Conservation (phyloP, 1,140 invertebrate species). For the Leptinotarsa defecta region DNA sequence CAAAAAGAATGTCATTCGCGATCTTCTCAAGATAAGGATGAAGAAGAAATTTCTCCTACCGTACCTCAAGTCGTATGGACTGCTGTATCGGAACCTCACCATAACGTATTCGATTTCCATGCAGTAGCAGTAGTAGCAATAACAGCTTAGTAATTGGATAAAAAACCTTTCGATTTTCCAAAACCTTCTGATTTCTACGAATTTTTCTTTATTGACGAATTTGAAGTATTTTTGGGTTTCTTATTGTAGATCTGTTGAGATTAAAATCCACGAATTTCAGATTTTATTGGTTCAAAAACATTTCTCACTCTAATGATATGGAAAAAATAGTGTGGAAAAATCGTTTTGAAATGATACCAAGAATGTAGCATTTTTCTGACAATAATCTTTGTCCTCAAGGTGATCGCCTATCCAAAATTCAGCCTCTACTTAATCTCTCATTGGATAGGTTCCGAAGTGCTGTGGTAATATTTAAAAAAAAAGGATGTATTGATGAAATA, state of each 20-base stretch:
- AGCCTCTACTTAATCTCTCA: neutral
- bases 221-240: neutral
- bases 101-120: neutral
- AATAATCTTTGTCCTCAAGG: neutral
- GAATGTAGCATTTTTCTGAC: neutral
- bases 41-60: neutral
- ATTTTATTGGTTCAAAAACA: neutral
- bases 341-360: neutral
- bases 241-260: neutral
- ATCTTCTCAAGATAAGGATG: neutral
- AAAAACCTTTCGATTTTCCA: no score
- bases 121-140: no score
- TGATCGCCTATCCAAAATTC: neutral
- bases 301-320: neutral
- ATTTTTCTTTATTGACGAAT: no score
- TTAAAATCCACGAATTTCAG: neutral
- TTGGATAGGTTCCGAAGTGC: neutral
- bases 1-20: neutral
- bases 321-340: neutral
- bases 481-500: no score
- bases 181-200: no score
- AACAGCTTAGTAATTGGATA: no score
- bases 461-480: neutral
- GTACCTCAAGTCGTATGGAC: neutral
- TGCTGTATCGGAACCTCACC: neutral